Base-by-base conservation (phyloP, 2,888 invertebrate species). In the Cosmopolites sordidus region DNA sequence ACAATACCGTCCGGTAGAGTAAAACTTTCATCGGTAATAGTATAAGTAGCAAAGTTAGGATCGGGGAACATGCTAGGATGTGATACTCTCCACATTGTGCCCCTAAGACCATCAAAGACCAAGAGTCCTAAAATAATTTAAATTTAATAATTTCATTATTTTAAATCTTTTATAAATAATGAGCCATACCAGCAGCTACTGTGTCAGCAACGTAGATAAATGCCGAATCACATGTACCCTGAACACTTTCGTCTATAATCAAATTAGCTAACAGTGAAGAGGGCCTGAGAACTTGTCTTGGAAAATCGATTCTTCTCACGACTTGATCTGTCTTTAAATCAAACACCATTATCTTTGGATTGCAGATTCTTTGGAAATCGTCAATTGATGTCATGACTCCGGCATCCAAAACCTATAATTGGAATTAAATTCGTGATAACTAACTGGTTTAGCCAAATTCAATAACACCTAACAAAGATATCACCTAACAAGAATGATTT, bases 51-150 rank as follows among this genome's bases (percentile, higher is more conserved):
- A 60, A 84, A 81, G 71, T 90, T 86, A 0, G 91, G 90, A 75
- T 91, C 85, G 0, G 91, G 91, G 72, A 86, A 89, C 90, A 92
- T 91, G 42, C 86, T 82, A 0, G 90, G 86, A 72, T 91, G 90
- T 17, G 84, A 79, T 1, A 88, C 77, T 43, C 91, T 78, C 90
- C 91, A 91, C 22, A 90, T 87, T 58, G 83, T 81, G 68, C 89
- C 89, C 40, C 82, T 81, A 2, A 79, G 76, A 8, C 83, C 85
- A 64, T 92, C 89, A 66, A 85, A 85, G 1, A 82, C 77, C 1
- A 82, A 64, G 6, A 82, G 62, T 45, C 78, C 81, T 78, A 45
- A 39, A 67, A 64, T 40, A n/a, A n/a, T n/a, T n/a, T n/a, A n/a
- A n/a, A n/a, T n/a, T n/a, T n/a, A n/a, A n/a, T n/a, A n/a, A n/a